phyloP scores from a whole-genome alignment of 2,888 invertebrate species.

The Platerodrilus igneus region DNA sequence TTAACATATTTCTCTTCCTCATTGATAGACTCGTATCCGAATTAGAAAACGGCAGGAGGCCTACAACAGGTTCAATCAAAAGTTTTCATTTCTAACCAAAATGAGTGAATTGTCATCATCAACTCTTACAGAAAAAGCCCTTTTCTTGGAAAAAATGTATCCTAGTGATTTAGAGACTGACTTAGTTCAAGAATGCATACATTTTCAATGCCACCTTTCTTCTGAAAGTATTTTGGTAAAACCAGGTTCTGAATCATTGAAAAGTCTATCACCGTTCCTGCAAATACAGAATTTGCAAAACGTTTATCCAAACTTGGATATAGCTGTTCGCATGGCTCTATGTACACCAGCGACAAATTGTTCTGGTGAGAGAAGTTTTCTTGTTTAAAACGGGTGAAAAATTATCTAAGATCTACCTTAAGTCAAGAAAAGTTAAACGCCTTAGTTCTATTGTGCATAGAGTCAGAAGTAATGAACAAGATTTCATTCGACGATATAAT shows the following conservation, averaged over 20 bases:
- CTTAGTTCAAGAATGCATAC: slow-evolving; percentile 24
- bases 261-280: slow-evolving; percentile 25
- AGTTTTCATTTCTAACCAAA: slow-evolving; percentile 14
- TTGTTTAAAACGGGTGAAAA: too few species aligned
- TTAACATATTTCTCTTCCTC: too few species aligned
- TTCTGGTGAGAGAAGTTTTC: slow-evolving; percentile 21
- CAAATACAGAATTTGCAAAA: slow-evolving; percentile 27
- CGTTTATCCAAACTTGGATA: slow-evolving; percentile 30
- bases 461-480: not conserved
- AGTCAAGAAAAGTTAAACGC: not conserved
- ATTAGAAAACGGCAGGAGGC: slow-evolving; percentile 13
- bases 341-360: slow-evolving; percentile 23
- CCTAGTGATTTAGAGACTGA: slow-evolving; percentile 24
- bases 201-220: slow-evolving; percentile 23
- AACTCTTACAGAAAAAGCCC: slow-evolving; percentile 30
- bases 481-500: not conserved
- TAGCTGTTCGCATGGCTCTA: slow-evolving; percentile 21
- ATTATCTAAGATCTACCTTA: not conserved
- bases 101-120: slow-evolving; percentile 41
- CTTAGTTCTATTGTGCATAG: not conserved
- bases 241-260: slow-evolving; percentile 11
- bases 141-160: slow-evolving; percentile 45
- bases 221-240: slow-evolving; percentile 13
- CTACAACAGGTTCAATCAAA: slow-evolving; percentile 12
- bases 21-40: slow-evolving; percentile 12